Evolutionary conservation across 2,797 vertebrate genomes (phyloP), one percentile per base, ranked within the genome.

Genomic region (Diplodus sargus): DNA sequence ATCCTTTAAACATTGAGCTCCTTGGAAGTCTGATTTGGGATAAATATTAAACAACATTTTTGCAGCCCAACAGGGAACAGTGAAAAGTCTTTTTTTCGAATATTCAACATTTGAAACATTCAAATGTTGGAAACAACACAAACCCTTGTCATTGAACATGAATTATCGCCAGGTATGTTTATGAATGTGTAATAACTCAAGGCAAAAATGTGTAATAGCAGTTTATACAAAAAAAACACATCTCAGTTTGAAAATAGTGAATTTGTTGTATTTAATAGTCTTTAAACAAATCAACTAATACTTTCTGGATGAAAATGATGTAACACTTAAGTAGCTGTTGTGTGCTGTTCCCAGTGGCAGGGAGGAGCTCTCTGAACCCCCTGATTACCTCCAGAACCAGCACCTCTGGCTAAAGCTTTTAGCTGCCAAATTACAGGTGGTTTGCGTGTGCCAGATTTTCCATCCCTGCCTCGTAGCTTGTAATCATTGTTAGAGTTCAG

Each of bases 341-440:
- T n/a, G 1, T 61, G 30, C 68, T 60, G 67, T 58, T 79, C 39
- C 20, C 42, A 54, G 15, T 70, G 42, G 56, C 53, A 51, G 61
- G 67, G 53, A 69, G 69, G 70, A 60, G 62, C 62, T 71, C 61
- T 88, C 80, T 85, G 82, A 89, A 85, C 70, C 77, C 76, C 64
- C 60, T 84, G 69, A 88, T 93, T 91, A 87, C 66, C 76, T 83
- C 57, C 67, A 81, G 67, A 83, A 73, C 79, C 83, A 84, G 76
- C 85, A 84, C 91, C 86, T 80, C 90, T 74, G 79, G 83, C 83
- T 76, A 79, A 74, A 87, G 81, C 87, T 88, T 90, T 86, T 76
- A 89, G 89, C 76, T 85, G 87, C 89, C 85, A 94, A 91, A 94
- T 94, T 93, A 91, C 91, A 92, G 93, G 91, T 94, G 87, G 79